Base-by-base conservation (phyloP, 1,140 invertebrate genomes). In the Probaryconus sp. region DNA sequence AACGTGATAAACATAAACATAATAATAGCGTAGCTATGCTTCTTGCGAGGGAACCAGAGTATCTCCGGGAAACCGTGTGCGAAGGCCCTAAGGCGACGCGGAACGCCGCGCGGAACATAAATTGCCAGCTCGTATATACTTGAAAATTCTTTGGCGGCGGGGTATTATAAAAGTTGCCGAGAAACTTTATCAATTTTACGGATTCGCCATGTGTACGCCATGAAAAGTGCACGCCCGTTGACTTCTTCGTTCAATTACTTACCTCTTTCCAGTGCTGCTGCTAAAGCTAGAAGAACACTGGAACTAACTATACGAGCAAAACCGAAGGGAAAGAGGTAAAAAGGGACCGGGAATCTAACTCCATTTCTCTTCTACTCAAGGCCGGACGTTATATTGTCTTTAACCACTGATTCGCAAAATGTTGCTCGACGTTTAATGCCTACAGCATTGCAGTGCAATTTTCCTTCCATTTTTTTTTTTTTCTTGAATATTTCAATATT, bases 141-240 rank as follows among this genome's bases (percentile, higher is more conserved):
- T 79, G 78, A 81, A 81, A 78, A 83, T 86, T 84, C 82, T 84
- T 83, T 75, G 77, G 70, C 58, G 42, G 74, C 70, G 50, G 45
- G 81, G 79, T 86, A 86, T 86, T 85, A 85, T 84, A 84, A 85
- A 86, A 86, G 84, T 86, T 86, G 68, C 76, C 64, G 45, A 50
- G 67, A 85, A 87, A 87, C 85, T 87, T 87, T 87, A 87, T 87
- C 83, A 87, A 87, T 86, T 87, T 87, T 84, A 86, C 82, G 81
- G 79, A 86, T 85, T 85, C 82, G 76, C 80, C 80, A 79, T 80
- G 78, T 83, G 81, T 77, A 82, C 77, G 55, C 69, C 63, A 61
- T 76, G 56, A 76, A 72, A 68, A 64, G 71, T 63, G 55, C 47
- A 60, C 56, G 51, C 48, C 61, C 61, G 64, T 70, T 78, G 65